phyloP scores from a whole-genome alignment of 2,113 vertebrate genomes.

The Lepus americanus region DNA sequence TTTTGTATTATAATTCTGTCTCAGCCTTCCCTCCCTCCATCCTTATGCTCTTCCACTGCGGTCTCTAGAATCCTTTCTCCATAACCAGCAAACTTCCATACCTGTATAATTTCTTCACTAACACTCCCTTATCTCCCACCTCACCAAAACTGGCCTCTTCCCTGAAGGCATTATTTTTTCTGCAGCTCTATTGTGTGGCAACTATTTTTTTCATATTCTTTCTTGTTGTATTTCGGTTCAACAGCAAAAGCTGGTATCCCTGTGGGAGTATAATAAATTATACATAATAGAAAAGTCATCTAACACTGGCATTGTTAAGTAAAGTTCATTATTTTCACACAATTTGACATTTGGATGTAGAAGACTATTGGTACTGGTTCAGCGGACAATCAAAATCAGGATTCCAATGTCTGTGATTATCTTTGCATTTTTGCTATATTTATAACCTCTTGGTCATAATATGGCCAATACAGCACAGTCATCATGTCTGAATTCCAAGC shows the following conservation, averaged over 20 bases:
- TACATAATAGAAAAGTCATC: not conserved
- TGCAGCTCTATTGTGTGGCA: not conserved
- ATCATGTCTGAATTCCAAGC: constrained; percentile 29
- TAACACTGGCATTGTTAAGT: not conserved
- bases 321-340: not conserved
- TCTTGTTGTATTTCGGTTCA: not conserved
- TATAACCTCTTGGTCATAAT: not conserved
- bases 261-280: not conserved
- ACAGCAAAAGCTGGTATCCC: not conserved
- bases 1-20: not conserved
- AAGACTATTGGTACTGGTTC: not conserved
- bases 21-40: not conserved
- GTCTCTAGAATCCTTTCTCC: not conserved
- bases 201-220: not conserved
- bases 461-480: not conserved
- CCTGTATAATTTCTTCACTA: not conserved
- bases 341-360: not conserved
- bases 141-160: not conserved
- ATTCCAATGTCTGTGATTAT: not conserved
- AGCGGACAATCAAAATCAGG: not conserved
- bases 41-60: not conserved
- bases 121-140: not conserved
- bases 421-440: not conserved
- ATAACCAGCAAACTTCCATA: not conserved
- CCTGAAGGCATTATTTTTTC: not conserved